Conservation (phyloP, 2,113 vertebrate genomes). For the Syngnathoides biaculeatus region DNA sequence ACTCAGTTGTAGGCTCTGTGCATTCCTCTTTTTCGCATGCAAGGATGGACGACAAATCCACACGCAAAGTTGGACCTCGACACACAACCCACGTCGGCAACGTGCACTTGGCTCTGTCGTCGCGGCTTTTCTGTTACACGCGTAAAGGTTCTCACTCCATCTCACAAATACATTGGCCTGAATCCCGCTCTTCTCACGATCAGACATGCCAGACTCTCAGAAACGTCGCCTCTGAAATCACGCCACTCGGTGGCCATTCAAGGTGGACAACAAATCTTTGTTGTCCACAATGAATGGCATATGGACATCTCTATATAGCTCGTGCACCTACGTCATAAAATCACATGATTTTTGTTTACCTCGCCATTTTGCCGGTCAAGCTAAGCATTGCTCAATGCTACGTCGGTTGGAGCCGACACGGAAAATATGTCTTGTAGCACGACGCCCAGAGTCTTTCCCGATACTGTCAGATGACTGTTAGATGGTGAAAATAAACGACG, state of each 20-base stretch:
- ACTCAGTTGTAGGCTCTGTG: too few species aligned
- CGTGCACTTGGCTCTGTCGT: constrained; percentile 13
- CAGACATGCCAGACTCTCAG: constrained; percentile 4
- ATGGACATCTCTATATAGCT: background rate
- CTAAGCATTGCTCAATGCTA: too few species aligned
- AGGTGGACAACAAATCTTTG: background rate
- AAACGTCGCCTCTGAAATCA: background rate
- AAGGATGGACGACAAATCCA: constrained; percentile 21
- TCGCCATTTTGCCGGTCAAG: too few species aligned
- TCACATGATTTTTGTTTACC: too few species aligned
- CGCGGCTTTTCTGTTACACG: constrained; percentile 1
- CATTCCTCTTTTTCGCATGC: too few species aligned
- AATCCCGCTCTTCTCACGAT: constrained; percentile 4
- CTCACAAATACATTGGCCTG: background rate
- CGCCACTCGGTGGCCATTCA: too few species aligned
- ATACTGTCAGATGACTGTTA: too few species aligned
- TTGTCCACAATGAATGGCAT: background rate
- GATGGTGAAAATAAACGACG: too few species aligned
- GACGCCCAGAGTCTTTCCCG: too few species aligned
- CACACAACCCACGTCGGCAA: constrained; percentile 4
- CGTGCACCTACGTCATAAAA: too few species aligned
- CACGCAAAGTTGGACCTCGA: background rate
- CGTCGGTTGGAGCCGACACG: too few species aligned
- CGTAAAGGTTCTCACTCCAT: constrained; percentile 1
- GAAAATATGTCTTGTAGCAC: too few species aligned